Evolutionary conservation across 1,140 invertebrate genomes (phyloP), one percentile per base, ranked within the genome.

Genomic region (Leptinotarsa texana): DNA sequence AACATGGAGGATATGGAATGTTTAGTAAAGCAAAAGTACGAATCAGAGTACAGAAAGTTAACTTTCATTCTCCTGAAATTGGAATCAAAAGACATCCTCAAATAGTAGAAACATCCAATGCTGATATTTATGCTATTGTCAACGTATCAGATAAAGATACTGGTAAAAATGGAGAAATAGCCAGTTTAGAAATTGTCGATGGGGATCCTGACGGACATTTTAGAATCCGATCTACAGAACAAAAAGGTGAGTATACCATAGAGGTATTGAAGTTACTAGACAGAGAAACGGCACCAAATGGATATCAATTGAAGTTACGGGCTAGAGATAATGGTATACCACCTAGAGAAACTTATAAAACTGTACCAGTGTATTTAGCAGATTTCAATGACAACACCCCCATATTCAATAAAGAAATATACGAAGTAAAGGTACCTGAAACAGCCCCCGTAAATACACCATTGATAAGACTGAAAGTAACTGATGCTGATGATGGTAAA

Each of bases 161-260:
- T 48, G 96, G 96, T 0, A 87, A 91, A 4, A 94, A 96, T 84
- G 97, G 96, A 1, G 87, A 94, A 79, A 94, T 98, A 47, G 90
- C 90, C 13, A 89, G 88, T 62, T 87, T 98, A n/a, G 92, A 95
- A 78, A 97, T 98, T 74, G 90, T 95, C 5, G 92, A 93, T 65
- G 96, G 95, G 0, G 95, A 97, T 85, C 92, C 94, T 0, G 92
- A 96, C 80, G 93, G 94, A 1, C 92, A 96, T 84, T 97, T 97
- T 84, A 88, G 92, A 57, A 57, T 57, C n/a, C 51, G 51, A 5
- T 57, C 51, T 18, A 88, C 89, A 3, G 80, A 87, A 51, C 88
- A 90, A 73, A 83, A 87, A 1, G 89, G 90, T 62, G 93, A 95
- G 82, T 95, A 90, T 83, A 93, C 93, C 79, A 91, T 95, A 75